A percentile compares a stretch with the other conserved stretches of the same genome.
phyloP scores from a whole-genome alignment of 2,113 vertebrate species.

The Vireo altiloquus region DNA sequence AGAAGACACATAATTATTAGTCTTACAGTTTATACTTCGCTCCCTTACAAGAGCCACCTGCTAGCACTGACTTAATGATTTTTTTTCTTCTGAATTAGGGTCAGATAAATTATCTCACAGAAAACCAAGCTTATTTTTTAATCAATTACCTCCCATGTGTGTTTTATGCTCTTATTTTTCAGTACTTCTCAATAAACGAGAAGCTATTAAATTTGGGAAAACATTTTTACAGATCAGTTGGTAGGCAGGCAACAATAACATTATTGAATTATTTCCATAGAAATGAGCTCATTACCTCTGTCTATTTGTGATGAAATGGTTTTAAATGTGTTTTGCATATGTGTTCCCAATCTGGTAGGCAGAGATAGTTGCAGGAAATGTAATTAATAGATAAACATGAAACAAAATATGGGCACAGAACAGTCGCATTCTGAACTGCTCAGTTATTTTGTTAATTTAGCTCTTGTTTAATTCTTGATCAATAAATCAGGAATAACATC shows the following conservation, averaged over 20 bases:
- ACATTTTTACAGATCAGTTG: slow-evolving; percentile 17
- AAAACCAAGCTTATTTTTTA: not conserved
- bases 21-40: not conserved
- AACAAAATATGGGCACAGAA: not conserved
- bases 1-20: slow-evolving; percentile 5
- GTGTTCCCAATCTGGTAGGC: not conserved
- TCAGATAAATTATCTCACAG: not conserved
- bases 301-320: not conserved
- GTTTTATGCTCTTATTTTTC: not conserved
- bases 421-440: not conserved
- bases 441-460: not conserved
- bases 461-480: not conserved
- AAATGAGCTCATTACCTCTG: slow-evolving; percentile 36
- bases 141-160: not conserved
- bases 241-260: not conserved
- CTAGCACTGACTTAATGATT: not conserved
- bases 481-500: not conserved
- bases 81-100: not conserved
- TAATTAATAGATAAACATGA: not conserved
- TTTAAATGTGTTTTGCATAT: not conserved
- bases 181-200: slow-evolving; percentile 16
- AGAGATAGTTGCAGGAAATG: not conserved
- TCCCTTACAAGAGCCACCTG: not conserved
- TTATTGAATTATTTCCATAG: slow-evolving; percentile 26
- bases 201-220: slow-evolving; percentile 15